Evolutionary conservation across 92 coral and sea anemone genomes (phyloP).

Genomic region (Umimayanthus chanpuru): DNA sequence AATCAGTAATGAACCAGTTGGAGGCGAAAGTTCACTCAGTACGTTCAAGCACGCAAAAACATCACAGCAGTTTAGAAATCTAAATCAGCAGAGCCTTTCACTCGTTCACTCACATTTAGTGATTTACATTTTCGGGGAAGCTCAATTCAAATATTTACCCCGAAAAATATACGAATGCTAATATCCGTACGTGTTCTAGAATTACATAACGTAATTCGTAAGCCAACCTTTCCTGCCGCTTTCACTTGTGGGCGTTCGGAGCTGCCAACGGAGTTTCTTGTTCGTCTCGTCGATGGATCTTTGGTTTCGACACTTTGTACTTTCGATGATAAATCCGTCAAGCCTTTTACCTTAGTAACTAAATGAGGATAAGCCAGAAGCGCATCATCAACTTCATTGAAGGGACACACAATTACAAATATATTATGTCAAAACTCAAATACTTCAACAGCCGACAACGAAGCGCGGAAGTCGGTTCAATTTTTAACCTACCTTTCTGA

Average conservation of each 20-base stretch:
- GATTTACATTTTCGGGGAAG: neutral
- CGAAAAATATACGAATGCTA: neutral
- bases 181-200: slow-evolving; percentile 8
- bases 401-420: slow-evolving; percentile 1
- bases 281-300: slow-evolving; percentile 58
- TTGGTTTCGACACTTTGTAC: slow-evolving; percentile 53
- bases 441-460: slow-evolving; percentile 11
- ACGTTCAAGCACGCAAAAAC: neutral
- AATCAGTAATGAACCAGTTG: slow-evolving; percentile 31
- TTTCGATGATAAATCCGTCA: slow-evolving; percentile 79
- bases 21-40: neutral
- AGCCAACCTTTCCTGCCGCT: slow-evolving; percentile 50
- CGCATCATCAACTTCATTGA: slow-evolving; percentile 18
- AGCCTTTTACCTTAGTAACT: slow-evolving; percentile 93
- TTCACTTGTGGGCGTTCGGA: slow-evolving; percentile 75
- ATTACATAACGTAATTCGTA: neutral
- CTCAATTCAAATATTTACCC: neutral
- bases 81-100: neutral
- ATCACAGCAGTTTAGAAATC: neutral
- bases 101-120: neutral
- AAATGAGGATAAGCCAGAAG: slow-evolving; percentile 39
- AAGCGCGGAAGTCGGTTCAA: slow-evolving; percentile 7
- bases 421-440: neutral
- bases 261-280: slow-evolving; percentile 53
- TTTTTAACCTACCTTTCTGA: slow-evolving; percentile 79